Percentiles rank a stretch among this genome's conserved stretches.
Conservation (phyloP, 2,888 invertebrate genomes). For the Morinoia aosen region DNA sequence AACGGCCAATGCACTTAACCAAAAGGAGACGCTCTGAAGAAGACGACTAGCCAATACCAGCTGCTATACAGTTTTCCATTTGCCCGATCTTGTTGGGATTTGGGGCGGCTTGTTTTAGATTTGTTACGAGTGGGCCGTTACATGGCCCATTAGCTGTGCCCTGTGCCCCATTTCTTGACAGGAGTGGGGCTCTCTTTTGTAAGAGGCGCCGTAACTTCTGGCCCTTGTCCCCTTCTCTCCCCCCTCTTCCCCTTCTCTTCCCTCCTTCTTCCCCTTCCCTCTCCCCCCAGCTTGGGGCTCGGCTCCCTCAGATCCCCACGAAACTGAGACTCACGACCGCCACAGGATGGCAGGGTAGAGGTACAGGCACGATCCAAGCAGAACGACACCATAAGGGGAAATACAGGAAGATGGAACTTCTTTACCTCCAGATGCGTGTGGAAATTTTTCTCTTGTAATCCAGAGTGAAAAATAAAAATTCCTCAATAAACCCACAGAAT, state of each 20-base stretch:
- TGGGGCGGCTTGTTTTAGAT: conserved; percentile 1
- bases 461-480: no score
- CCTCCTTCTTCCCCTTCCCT: not conserved
- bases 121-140: conserved; percentile 25
- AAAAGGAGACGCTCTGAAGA: not conserved
- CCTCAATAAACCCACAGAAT: no score
- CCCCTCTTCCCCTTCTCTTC: not conserved
- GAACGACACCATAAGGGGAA: no score
- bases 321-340: not conserved
- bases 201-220: not conserved
- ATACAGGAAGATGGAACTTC: no score
- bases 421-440: no score
- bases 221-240: no score
- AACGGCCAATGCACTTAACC: not conserved
- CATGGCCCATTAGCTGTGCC: conserved; percentile 37
- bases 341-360: no score
- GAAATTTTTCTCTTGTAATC: no score
- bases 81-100: not conserved
- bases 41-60: not conserved
- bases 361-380: no score
- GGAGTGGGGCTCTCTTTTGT: conserved; percentile 15
- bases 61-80: not conserved
- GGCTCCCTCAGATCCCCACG: not conserved
- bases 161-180: conserved; percentile 26
- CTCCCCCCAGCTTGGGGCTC: not conserved